A percentile compares a stretch with the other conserved stretches of the same genome.
Conservation (phyloP, 2,888 invertebrate species). For the Drosophila testacea region DNA sequence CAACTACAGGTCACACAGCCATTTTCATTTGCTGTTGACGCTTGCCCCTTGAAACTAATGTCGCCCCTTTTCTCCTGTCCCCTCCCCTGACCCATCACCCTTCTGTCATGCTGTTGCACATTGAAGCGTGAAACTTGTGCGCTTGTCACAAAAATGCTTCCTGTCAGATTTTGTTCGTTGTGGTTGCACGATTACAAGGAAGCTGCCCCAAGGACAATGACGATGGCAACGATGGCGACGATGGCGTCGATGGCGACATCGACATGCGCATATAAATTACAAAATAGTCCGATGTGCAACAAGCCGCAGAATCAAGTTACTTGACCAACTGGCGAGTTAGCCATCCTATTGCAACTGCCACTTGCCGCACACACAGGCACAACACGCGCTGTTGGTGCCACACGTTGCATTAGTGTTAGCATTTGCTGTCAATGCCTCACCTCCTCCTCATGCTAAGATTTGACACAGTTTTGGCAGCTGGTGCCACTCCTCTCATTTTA, state of each 20-base stretch:
- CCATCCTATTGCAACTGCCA: conserved; percentile 36
- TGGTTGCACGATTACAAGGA: conserved; percentile 42
- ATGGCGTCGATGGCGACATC: conserved; percentile 9
- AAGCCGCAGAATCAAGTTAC: conserved; percentile 54
- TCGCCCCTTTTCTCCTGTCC: background rate
- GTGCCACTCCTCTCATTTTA: conserved; percentile 62
- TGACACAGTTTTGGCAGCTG: conserved; percentile 38
- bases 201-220: conserved; percentile 18
- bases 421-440: conserved; percentile 25
- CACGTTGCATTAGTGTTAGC: conserved; percentile 50
- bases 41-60: conserved; percentile 38
- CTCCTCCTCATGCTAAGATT: background rate
- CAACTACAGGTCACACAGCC: conserved; percentile 43
- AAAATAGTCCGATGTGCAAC: conserved; percentile 55
- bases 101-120: conserved; percentile 67
- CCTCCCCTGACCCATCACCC: background rate
- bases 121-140: conserved; percentile 83
- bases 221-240: background rate
- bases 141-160: conserved; percentile 84
- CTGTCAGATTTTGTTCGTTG: conserved; percentile 81
- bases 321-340: conserved; percentile 36
- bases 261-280: conserved; percentile 67
- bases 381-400: conserved; percentile 15
- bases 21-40: conserved; percentile 59
- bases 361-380: conserved; percentile 22